Evolutionary conservation across 2,888 invertebrate genomes (phyloP).

Genomic region (Trissonchulus latispiculum): DNA sequence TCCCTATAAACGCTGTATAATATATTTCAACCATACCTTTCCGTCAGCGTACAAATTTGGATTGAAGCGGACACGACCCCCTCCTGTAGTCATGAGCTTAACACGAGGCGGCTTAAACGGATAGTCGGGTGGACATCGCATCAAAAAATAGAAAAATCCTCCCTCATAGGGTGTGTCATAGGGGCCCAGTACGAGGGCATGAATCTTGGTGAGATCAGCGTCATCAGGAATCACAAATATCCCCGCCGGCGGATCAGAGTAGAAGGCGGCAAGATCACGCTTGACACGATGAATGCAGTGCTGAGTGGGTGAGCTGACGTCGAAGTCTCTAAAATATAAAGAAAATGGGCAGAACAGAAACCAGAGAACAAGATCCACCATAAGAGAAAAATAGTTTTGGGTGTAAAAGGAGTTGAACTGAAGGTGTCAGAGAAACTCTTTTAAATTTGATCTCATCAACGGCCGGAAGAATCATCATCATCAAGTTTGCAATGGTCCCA

Average conservation of each 20-base stretch:
- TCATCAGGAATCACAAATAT: constrained; percentile 53
- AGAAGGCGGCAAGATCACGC: constrained; percentile 2
- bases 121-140: constrained; percentile 52
- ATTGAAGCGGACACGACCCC: constrained; percentile 53
- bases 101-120: constrained; percentile 53
- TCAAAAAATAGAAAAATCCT: constrained; percentile 50
- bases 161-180: constrained; percentile 55
- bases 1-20: not conserved
- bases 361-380: too few species aligned
- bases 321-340: too few species aligned
- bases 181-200: constrained; percentile 53
- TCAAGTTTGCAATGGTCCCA: too few species aligned
- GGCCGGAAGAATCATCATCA: too few species aligned
- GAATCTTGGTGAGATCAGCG: constrained; percentile 51
- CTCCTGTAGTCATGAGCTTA: constrained; percentile 53
- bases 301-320: too few species aligned
- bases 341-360: too few species aligned
- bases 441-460: too few species aligned
- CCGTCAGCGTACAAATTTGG: constrained; percentile 55
- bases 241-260: constrained; percentile 29
- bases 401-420: too few species aligned
- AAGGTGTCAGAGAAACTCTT: too few species aligned
- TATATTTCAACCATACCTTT: too few species aligned
- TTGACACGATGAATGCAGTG: too few species aligned
- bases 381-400: too few species aligned